phyloP scores from a whole-genome alignment of 2,797 vertebrate species.

The Poecile montanus region DNA sequence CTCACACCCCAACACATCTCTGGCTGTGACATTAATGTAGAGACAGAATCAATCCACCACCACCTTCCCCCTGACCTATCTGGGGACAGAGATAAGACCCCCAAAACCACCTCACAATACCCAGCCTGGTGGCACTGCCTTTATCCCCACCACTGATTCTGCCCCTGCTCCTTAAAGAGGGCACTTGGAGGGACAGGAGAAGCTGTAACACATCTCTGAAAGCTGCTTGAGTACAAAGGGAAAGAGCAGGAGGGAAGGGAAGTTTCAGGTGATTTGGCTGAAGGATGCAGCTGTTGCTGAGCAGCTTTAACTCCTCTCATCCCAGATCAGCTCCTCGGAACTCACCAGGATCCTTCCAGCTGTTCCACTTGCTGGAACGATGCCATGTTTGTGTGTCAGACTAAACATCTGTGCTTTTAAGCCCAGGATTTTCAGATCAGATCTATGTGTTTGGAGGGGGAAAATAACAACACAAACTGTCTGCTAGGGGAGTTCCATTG shows the following conservation, averaged over 20 bases:
- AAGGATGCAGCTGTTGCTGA: conserved; percentile 61
- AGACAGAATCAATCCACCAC: background rate
- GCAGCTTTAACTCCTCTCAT: conserved; percentile 68
- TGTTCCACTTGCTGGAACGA: background rate
- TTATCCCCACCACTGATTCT: background rate
- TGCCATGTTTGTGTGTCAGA: background rate
- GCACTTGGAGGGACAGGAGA: background rate
- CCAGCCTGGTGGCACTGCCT: accelerated
- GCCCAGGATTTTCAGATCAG: background rate
- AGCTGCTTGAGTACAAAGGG: background rate
- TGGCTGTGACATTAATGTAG: background rate
- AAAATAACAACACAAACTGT: background rate
- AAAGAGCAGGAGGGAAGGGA: conserved; percentile 46
- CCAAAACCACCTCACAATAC: background rate
- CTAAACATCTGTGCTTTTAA: conserved; percentile 40
- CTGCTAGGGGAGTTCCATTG: background rate
- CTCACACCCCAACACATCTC: background rate
- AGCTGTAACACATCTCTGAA: conserved; percentile 60
- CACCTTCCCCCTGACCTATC: background rate
- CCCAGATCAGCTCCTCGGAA: conserved; percentile 55
- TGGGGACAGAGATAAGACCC: background rate
- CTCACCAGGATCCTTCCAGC: background rate
- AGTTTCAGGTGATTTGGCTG: conserved; percentile 57
- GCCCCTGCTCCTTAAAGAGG: background rate
- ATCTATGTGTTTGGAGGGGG: background rate